Evolutionary conservation across 2,113 vertebrate species (phyloP).

Genomic region (Climacteris rufus): DNA sequence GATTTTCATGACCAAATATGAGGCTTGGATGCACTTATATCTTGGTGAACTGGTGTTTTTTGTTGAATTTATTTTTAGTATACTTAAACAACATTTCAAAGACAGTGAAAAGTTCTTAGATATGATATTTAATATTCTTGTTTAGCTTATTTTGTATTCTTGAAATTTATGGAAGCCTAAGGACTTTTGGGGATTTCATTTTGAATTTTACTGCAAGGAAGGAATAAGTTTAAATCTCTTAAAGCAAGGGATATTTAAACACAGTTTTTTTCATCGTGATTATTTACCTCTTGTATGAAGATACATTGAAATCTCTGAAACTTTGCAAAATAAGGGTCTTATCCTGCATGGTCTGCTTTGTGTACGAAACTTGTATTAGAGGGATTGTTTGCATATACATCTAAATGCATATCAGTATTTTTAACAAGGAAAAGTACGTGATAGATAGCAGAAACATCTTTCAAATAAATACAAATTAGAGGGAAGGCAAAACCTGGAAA

Average conservation of each 20-base stretch:
- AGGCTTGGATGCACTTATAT: not conserved
- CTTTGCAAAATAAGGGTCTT: not conserved
- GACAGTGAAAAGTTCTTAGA: not conserved
- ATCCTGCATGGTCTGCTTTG: not conserved
- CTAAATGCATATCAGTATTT: not conserved
- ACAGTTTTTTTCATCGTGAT: not conserved
- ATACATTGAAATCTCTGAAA: not conserved
- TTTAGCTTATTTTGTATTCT: not conserved
- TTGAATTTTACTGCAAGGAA: not conserved
- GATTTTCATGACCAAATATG: not conserved
- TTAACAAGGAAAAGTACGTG: not conserved
- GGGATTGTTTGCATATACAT: not conserved
- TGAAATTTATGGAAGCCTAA: not conserved
- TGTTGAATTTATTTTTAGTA: not conserved
- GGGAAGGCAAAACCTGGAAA: not conserved
- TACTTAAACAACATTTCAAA: not conserved
- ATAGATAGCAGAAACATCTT: not conserved
- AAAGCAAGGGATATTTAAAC: not conserved
- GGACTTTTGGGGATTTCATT: not conserved
- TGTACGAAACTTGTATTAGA: not conserved
- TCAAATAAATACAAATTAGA: not conserved
- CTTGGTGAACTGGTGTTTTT: not conserved
- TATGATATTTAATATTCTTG: not conserved
- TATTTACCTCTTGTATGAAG: not conserved
- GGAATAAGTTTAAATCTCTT: not conserved